A percentile compares a stretch with the other conserved stretches of the same genome.
Evolutionary conservation across 2,888 invertebrate genomes (phyloP).

Genomic region (Pseudanteris insignis): DNA sequence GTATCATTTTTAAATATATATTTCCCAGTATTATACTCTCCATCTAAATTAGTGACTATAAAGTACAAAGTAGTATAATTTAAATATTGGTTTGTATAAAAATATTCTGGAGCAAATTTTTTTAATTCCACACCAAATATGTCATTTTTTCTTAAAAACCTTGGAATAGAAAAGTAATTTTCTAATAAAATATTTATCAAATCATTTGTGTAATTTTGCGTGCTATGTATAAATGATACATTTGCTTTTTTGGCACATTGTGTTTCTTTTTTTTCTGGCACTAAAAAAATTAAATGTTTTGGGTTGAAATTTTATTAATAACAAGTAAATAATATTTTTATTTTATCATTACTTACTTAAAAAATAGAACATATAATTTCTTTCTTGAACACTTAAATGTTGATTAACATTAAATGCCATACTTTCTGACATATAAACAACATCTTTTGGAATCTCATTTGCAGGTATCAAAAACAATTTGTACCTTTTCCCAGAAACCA

Average conservation of each 20-base stretch:
- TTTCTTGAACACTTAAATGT: slow-evolving; percentile 28
- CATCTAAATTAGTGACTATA: slow-evolving; percentile 61
- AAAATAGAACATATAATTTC: slow-evolving; percentile 48
- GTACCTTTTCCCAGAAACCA: slow-evolving; percentile 49
- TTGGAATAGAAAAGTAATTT: slow-evolving; percentile 76
- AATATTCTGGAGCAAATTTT: slow-evolving; percentile 62
- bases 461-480: slow-evolving; percentile 51
- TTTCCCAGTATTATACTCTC: slow-evolving; percentile 10
- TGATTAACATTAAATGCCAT: slow-evolving; percentile 54
- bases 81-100: slow-evolving; percentile 56
- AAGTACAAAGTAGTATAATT: slow-evolving; percentile 62
- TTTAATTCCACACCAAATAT: slow-evolving; percentile 73
- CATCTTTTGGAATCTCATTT: slow-evolving; percentile 34
- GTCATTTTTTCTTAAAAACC: slow-evolving; percentile 73
- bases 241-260: slow-evolving; percentile 52
- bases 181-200: slow-evolving; percentile 72
- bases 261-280: slow-evolving; percentile 40
- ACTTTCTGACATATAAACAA: slow-evolving; percentile 55
- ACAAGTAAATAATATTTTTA: background rate
- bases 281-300: slow-evolving; percentile 42
- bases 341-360: slow-evolving; percentile 52
- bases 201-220: slow-evolving; percentile 53
- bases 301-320: background rate
- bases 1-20: slow-evolving; percentile 72
- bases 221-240: slow-evolving; percentile 55